Evolutionary conservation across 2,113 vertebrate species (phyloP).

Genomic region (Marmota flaviventris): DNA sequence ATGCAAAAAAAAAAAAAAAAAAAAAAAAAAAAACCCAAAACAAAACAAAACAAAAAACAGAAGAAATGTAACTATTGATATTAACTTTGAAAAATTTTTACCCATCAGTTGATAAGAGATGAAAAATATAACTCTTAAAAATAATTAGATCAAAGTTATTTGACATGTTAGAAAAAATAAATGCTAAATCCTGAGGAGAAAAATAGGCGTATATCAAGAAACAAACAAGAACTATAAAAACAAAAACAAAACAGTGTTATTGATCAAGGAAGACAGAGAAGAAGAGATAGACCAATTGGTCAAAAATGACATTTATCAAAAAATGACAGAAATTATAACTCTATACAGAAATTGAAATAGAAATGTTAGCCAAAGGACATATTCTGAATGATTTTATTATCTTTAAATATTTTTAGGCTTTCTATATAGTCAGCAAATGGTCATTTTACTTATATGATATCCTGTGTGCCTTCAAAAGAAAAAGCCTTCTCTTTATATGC

Average conservation of each 20-base stretch:
- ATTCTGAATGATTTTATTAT: constrained; percentile 44
- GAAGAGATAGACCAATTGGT: not conserved
- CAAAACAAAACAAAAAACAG: not conserved
- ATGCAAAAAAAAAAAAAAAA: not conserved
- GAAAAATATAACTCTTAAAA: not conserved
- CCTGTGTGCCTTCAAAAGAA: not conserved
- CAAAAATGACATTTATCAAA: not conserved
- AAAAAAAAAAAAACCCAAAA: too few relatives aligned
- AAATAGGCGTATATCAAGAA: not conserved
- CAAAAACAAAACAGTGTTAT: not conserved
- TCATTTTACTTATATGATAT: constrained; percentile 34
- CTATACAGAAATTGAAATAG: not conserved
- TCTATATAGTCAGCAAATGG: not conserved
- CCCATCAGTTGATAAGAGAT: not conserved
- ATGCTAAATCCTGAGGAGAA: not conserved
- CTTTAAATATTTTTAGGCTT: constrained; percentile 33
- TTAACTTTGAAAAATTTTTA: not conserved
- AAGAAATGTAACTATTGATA: not conserved
- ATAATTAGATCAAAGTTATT: not conserved
- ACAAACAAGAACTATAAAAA: not conserved
- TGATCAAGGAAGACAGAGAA: not conserved
- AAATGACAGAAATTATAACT: constrained; percentile 28
- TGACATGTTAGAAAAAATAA: not conserved
- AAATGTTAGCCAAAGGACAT: not conserved
- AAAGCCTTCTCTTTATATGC: not conserved